phyloP scores from a whole-genome alignment of 2,888 invertebrate species.

The Drosophila nigritarsus region DNA sequence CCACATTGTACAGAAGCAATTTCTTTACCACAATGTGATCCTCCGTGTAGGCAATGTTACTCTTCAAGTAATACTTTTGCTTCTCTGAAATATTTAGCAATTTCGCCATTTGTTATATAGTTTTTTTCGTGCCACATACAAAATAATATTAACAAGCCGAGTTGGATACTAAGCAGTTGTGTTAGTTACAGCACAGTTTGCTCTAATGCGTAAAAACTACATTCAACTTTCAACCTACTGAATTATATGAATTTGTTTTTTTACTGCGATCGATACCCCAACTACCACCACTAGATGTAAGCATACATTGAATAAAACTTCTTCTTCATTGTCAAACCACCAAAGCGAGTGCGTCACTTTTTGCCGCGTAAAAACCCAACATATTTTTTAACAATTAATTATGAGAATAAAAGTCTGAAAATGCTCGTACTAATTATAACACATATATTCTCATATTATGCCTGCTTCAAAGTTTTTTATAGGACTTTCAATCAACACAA shows the following conservation, averaged over 20 bases:
- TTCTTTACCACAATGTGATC: constrained; percentile 49
- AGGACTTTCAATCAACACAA: constrained; percentile 22
- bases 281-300: too few relatives aligned
- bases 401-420: not conserved
- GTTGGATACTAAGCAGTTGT: too few relatives aligned
- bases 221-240: not conserved
- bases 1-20: constrained; percentile 37
- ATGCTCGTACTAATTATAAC: not conserved
- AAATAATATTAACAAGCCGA: too few relatives aligned
- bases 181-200: not conserved
- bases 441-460: not conserved
- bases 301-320: too few relatives aligned
- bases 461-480: not conserved
- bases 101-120: constrained; percentile 35
- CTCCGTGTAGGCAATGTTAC: constrained; percentile 45
- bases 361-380: too few relatives aligned
- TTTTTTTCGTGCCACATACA: too few relatives aligned
- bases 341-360: too few relatives aligned
- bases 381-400: not conserved
- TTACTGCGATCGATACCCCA: too few relatives aligned
- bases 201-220: not conserved
- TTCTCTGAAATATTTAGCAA: constrained; percentile 33
- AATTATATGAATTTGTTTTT: not conserved
- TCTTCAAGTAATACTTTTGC: constrained; percentile 44
- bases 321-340: too few relatives aligned